Base-by-base conservation (phyloP, 2,797 vertebrate species). In the Parotocinclus haroldoi region DNA sequence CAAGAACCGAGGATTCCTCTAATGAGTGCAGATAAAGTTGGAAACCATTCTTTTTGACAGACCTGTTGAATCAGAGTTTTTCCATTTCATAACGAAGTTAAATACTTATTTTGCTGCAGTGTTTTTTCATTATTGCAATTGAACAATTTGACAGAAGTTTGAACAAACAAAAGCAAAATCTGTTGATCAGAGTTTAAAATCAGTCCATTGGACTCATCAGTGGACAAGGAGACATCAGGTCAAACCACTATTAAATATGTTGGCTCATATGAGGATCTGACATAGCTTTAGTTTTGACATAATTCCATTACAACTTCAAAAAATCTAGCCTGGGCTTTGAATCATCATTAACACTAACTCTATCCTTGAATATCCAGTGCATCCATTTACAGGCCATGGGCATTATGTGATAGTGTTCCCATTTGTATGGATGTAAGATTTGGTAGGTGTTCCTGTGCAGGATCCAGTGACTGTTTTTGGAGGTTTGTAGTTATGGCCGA, bases 181-280 rank as follows among this genome's bases (percentile, higher is more conserved):
- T 27, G 27, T 27, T 27, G 27, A 27, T 2, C 27, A 27, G 27
- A 27, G 27, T 5, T 71, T 69, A 71, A 67, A 78, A 73, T 57
- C 70, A 56, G 37, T 52, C 53, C 72, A 79, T 27, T 27, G 5
- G n/a, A n/a, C n/a, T 27, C 27, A n/a, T n/a, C 27, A 5, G 80
- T 73, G 76, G 78, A 79, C 67, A 78, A 78, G 83, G 78, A 76
- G 77, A 68, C 80, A 78, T 59, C 39, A 39, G 53, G 52, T 10
- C 27, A 67, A 75, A 71, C 63, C 40, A 78, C 74, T 72, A 74
- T 83, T 80, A 58, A 48, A 51, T 40, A 46, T 58, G 71, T 48
- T 38, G 36, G 79, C 54, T 45, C 42, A 78, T 74, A 73, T 77
- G 2, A 5, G 27, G 2, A 2, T 27, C 27, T 27, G 27, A 75